A percentile compares a stretch with the other conserved stretches of the same genome.
These are phyloP conservation scores for Psephotus haematonotus DNA, from an alignment of 2,113 vertebrate genomes.

Conservation along the genomic window DNA sequence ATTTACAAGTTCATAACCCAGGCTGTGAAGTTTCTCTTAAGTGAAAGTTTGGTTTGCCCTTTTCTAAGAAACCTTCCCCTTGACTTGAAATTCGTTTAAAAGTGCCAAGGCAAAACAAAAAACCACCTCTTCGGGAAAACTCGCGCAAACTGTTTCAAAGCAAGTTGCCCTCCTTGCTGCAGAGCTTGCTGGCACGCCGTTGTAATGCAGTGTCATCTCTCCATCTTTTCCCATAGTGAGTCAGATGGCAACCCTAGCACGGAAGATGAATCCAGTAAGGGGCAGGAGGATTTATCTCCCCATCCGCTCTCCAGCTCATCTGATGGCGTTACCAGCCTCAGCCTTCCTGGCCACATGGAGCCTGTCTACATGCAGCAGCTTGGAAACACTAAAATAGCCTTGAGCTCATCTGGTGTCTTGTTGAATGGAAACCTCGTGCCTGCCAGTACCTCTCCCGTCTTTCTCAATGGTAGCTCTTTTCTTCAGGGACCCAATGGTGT, in stretches of 20 bases:
- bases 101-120: neutral
- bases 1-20: neutral
- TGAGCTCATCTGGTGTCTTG: slow-evolving; percentile 84
- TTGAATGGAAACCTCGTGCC: slow-evolving; percentile 90
- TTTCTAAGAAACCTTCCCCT: neutral
- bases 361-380: slow-evolving; percentile 95
- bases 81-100: neutral
- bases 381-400: slow-evolving; percentile 91
- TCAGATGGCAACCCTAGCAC: slow-evolving; percentile 99
- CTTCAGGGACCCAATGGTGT: slow-evolving; percentile 92
- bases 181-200: fast-evolving
- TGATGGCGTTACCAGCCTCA: slow-evolving; percentile 82
- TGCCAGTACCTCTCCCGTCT: slow-evolving; percentile 86
- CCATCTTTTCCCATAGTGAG: slow-evolving; percentile 76
- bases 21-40: neutral
- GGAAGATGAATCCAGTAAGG: slow-evolving; percentile 98
- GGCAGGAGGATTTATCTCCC: slow-evolving; percentile 94
- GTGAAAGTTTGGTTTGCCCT: neutral
- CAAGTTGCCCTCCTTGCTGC: neutral
- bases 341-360: slow-evolving; percentile 83
- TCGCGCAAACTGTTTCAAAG: neutral
- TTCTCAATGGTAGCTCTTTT: slow-evolving; percentile 93
- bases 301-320: slow-evolving; percentile 89
- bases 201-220: slow-evolving; percentile 57
- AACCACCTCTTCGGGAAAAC: fast-evolving